Evolutionary conservation across 2,888 invertebrate species (phyloP).

Genomic region (Cephus pygmeus): DNA sequence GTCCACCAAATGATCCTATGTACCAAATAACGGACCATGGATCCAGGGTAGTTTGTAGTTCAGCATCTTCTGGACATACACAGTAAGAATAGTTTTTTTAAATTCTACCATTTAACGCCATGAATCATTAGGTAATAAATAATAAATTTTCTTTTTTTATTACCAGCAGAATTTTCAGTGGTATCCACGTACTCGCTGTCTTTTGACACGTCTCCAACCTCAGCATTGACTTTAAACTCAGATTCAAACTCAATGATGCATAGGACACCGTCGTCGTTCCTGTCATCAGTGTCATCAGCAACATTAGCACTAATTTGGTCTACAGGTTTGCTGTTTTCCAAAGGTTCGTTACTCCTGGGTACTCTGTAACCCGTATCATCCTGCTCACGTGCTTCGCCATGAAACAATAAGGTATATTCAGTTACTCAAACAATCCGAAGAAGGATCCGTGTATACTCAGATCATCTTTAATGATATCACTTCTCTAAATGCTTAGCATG

Average conservation of each 20-base stretch:
- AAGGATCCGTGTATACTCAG: not conserved
- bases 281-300: not conserved
- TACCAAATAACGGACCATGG: slow-evolving; percentile 72
- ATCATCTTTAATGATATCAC: not conserved
- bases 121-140: not conserved
- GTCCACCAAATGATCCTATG: slow-evolving; percentile 70
- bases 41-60: slow-evolving; percentile 61
- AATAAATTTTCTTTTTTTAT: not conserved
- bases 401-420: not conserved
- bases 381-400: not conserved
- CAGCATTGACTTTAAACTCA: slow-evolving; percentile 47
- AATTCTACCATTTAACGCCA: not conserved
- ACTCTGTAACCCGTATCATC: not conserved
- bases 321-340: slow-evolving; percentile 8
- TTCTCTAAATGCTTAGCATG: not conserved
- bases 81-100: not conserved
- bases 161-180: not conserved
- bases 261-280: slow-evolving; percentile 28
- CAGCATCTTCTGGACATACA: slow-evolving; percentile 38
- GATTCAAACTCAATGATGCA: slow-evolving; percentile 55
- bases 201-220: not conserved
- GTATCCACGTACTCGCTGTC: not conserved
- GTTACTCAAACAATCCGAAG: not conserved
- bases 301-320: not conserved
- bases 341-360: not conserved